These are phyloP conservation scores for Neodiprion lecontei DNA, from an alignment of 1,140 invertebrate species.

Conservation along the genomic window DNA sequence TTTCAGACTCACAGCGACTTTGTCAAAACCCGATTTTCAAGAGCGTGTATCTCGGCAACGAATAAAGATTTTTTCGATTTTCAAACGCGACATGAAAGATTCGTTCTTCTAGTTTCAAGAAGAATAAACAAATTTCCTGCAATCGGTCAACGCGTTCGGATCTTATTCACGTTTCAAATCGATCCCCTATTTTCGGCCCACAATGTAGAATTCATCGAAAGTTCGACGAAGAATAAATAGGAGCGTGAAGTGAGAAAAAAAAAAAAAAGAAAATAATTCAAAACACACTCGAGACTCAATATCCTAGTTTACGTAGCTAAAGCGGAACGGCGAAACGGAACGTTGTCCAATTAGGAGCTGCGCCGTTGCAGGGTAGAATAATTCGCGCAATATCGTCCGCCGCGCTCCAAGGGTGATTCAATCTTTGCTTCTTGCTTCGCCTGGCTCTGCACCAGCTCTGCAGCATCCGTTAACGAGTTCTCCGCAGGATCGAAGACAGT, in stretches of 20 bases:
- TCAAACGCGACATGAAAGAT: too few relatives aligned
- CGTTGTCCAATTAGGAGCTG: neutral
- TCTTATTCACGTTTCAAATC: too few relatives aligned
- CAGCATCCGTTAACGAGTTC: slow-evolving; percentile 1
- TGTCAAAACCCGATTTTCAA: too few relatives aligned
- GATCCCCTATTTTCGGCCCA: too few relatives aligned
- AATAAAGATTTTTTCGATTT: too few relatives aligned
- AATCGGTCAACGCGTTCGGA: too few relatives aligned
- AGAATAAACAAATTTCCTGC: too few relatives aligned
- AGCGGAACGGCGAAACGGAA: neutral
- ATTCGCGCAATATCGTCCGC: neutral
- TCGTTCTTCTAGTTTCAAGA: too few relatives aligned
- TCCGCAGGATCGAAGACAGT: neutral
- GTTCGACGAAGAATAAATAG: neutral
- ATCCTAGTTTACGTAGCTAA: neutral
- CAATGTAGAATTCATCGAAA: too few relatives aligned
- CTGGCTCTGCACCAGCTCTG: neutral
- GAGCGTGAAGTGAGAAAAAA: neutral
- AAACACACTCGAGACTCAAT: neutral
- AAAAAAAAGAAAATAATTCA: neutral
- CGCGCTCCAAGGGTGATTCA: neutral
- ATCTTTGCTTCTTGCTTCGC: neutral
- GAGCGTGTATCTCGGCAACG: too few relatives aligned
- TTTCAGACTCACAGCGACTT: too few relatives aligned
- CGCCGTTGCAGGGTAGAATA: slow-evolving; percentile 1